Conservation (phyloP, 2,888 invertebrate species). For the Zootermopsis nevadensis region DNA sequence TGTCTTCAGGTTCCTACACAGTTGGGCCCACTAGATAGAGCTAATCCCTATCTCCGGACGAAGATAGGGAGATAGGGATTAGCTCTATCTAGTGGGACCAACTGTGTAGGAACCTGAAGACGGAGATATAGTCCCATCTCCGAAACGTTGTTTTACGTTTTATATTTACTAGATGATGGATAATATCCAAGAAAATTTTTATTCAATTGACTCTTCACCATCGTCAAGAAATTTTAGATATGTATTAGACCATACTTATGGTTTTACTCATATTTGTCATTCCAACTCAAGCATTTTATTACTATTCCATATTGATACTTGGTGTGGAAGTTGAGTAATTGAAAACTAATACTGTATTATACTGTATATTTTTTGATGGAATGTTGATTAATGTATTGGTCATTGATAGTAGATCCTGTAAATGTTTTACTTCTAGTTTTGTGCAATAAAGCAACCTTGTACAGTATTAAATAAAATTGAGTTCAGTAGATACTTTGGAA, state of each 20-base stretch:
- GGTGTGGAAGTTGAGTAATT: background rate
- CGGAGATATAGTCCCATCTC: too few species aligned
- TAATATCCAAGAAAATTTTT: too few species aligned
- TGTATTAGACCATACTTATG: background rate
- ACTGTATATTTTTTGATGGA: slow-evolving; percentile 30
- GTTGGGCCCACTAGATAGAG: too few species aligned
- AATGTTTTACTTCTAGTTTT: slow-evolving; percentile 29
- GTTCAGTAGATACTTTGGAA: background rate
- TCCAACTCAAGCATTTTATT: background rate
- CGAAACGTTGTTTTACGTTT: too few species aligned
- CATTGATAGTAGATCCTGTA: background rate
- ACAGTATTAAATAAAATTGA: slow-evolving; percentile 5
- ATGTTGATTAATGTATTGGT: background rate
- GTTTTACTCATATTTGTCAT: background rate
- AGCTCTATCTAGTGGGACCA: too few species aligned
- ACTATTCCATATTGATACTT: background rate
- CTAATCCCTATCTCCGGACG: too few species aligned
- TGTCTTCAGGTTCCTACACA: too few species aligned
- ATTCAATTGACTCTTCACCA: too few species aligned
- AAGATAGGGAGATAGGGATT: too few species aligned
- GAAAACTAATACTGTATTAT: background rate
- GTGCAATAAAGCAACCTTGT: slow-evolving; percentile 18
- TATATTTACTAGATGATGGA: too few species aligned
- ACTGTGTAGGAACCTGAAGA: too few species aligned
- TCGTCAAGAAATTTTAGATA: too few species aligned